Base-by-base conservation (phyloP, 2,797 vertebrate genomes). In the Megaceryle alcyon region DNA sequence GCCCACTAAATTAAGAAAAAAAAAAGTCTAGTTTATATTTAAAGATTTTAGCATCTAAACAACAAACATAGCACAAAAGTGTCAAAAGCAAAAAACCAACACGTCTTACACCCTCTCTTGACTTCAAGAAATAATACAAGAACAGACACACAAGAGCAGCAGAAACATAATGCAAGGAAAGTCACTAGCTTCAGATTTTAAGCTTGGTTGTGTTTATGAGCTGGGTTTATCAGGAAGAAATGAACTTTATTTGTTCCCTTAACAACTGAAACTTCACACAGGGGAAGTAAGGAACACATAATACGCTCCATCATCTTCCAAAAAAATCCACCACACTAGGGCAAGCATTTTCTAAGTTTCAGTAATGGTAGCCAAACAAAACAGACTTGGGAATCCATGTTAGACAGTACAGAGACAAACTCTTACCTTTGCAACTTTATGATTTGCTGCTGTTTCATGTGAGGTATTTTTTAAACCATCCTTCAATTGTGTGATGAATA, bases 401-500 rank as follows among this genome's bases (percentile, higher is more conserved):
- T 18, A 72, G 8, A 53, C 26, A 46, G 43, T 18, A 65, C 7
- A 43, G 31, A 70, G 17, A 73, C 10, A 72, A 82, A 70, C 81
- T 94, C 98, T 98, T 95, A 99, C 99, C 99, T 99, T 99, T 94
- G 99, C 99, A 98, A 99, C 99, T 98, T 99, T 99, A 98, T 99
- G 99, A 98, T 99, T 99, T 98, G 99, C 99, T 98, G 99, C 99
- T 29, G 99, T 99, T 98, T 99, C 99, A 21, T 99, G 99, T 98
- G 99, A 99, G 98, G 99, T 99, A 98, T 99, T 99, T 98, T 99
- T 99, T 97, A 99, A 98, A 96, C 99, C 99, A 97, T 99, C 99
- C 98, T 99, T 99, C 92, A 99, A 98, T 96, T 99, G 99, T 82
- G 98, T 98, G 97, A 99, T 99, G 96, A 99, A 99, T 94, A 99